Evolutionary conservation across 2,888 invertebrate species (phyloP).

Genomic region (Laspeyria flexula): DNA sequence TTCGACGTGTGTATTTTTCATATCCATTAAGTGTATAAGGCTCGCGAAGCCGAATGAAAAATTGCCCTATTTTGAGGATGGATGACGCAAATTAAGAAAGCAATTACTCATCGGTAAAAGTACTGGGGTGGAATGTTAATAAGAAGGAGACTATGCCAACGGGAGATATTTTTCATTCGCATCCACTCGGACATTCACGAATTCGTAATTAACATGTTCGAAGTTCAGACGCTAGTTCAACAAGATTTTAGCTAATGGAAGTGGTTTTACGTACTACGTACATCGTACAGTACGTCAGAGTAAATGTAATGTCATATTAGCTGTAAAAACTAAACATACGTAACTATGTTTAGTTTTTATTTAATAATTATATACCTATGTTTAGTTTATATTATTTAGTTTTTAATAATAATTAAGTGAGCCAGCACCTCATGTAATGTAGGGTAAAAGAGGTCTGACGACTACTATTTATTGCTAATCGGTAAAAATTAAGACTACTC

Average conservation of each 20-base stretch:
- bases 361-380: no score
- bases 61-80: constrained; percentile 84
- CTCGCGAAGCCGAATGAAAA: constrained; percentile 76
- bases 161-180: constrained; percentile 78
- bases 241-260: background rate
- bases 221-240: constrained; percentile 39
- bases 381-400: no score
- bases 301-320: no score
- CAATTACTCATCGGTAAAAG: constrained; percentile 84
- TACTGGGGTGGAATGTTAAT: constrained; percentile 84
- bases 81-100: constrained; percentile 86
- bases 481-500: no score
- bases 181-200: constrained; percentile 69
- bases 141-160: constrained; percentile 70
- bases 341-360: no score
- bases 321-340: no score
- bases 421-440: no score
- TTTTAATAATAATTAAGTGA: no score
- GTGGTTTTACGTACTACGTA: no score
- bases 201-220: constrained; percentile 73
- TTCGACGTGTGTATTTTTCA: constrained; percentile 52
- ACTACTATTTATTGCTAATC: no score
- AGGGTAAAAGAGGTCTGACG: no score
- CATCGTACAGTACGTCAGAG: no score
- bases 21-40: constrained; percentile 60